Evolutionary conservation across 2,797 vertebrate species (phyloP), one percentile per base, ranked within the genome.

Genomic region (Sciurus carolinensis): DNA sequence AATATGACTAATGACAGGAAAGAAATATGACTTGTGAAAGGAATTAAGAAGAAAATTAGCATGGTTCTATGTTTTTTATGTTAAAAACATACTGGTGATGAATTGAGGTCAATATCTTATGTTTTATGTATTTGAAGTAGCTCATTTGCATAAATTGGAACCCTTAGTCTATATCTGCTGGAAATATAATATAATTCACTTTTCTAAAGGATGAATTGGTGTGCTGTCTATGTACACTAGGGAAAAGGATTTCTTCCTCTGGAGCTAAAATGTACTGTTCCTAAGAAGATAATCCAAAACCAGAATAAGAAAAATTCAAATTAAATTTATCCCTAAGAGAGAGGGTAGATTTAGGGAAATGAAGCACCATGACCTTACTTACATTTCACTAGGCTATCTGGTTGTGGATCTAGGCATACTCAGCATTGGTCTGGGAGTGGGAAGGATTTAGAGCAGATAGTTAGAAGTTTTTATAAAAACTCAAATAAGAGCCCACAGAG

Each of bases 41-140:
- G 33, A 91, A 93, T 71, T 95, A 89, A 93, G 62, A 73, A 92
- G 26, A 77, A 30, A 82, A 85, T 69, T 81, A 91, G 14, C n/a
- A 72, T 42, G 7, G 7, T 52, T 91, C 13, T 92, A 17, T 64
- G 54, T 28, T 83, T 81, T 95, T 76, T 77, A 75, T 14, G 72
- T 50, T 95, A 67, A 95, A 95, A 92, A 71, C 14, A 26, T 54
- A 69, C 36, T 57, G 5, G 62, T 91, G 77, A 96, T 96, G 20
- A 87, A 77, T 72, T 62, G 66, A 91, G 71, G 42, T 67, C 90
- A 87, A 59, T 93, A 69, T 84, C 47, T 95, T 94, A 79, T 95
- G 80, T 87, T 87, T 94, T 94, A 96, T 95, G 36, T 81, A 93
- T 97, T 67, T 91, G 66, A 88, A 62, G 5, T 76, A 62, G 50